A percentile compares a stretch with the other conserved stretches of the same genome.
Evolutionary conservation across 92 coral and sea anemone species (phyloP).

Genomic region (Zoanthus solanderi): DNA sequence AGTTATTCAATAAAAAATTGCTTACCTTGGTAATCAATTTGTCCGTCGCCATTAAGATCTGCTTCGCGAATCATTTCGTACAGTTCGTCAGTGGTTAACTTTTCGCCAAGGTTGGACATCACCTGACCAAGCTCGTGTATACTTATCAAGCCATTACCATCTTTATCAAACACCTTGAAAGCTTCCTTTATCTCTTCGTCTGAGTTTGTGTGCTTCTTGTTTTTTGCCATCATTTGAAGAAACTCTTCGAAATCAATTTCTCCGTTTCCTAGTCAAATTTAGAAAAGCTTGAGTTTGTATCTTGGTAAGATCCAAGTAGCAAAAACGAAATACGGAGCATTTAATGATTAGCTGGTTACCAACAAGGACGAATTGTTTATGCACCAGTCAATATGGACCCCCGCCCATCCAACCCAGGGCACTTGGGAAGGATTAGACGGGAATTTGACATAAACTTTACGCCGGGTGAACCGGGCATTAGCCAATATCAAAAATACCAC

Average conservation of each 20-base stretch:
- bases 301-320: too few relatives aligned
- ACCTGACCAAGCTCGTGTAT: constrained; percentile 85
- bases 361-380: too few relatives aligned
- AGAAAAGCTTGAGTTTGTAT: neutral
- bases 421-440: too few relatives aligned
- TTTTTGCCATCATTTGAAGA: constrained; percentile 89
- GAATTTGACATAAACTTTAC: too few relatives aligned
- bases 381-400: too few relatives aligned
- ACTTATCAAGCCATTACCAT: constrained; percentile 83
- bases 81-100: constrained; percentile 90
- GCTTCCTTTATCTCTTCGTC: constrained; percentile 93
- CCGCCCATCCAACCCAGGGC: too few relatives aligned
- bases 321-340: too few relatives aligned
- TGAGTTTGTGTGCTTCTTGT: constrained; percentile 74
- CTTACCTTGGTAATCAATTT: constrained; percentile 80
- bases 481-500: too few relatives aligned
- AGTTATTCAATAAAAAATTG: too few relatives aligned
- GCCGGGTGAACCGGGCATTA: too few relatives aligned
- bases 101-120: constrained; percentile 88
- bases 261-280: constrained; percentile 72
- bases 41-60: constrained; percentile 91
- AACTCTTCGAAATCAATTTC: constrained; percentile 93
- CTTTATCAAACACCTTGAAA: constrained; percentile 88
- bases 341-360: too few relatives aligned
- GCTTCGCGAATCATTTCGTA: constrained; percentile 95